Percentiles rank a stretch among this genome's conserved stretches.
Evolutionary conservation across 2,113 vertebrate species (phyloP).

Genomic region (Pomatorhinus ruficollis): DNA sequence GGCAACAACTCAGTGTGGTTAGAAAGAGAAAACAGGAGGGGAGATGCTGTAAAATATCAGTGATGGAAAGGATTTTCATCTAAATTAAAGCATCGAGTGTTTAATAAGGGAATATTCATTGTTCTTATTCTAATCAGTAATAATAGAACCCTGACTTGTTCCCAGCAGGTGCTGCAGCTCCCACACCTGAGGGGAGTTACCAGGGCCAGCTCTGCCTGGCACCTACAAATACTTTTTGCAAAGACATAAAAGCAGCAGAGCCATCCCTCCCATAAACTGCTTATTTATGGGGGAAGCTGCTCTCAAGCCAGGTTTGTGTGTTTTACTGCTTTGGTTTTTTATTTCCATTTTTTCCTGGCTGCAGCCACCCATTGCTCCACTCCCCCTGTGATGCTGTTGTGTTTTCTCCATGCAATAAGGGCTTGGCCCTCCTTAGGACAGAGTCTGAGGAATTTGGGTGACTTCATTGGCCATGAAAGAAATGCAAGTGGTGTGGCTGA

Average conservation of each 20-base stretch:
- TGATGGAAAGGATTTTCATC: not conserved
- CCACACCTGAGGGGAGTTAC: not conserved
- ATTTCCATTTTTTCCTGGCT: not conserved
- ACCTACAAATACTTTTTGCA: not conserved
- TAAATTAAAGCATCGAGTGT: not conserved
- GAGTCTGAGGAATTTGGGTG: not conserved
- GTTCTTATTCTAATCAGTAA: not conserved
- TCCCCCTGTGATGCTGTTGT: not conserved
- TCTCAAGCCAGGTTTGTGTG: rapidly evolving
- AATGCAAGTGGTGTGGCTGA: not conserved
- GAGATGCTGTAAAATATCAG: not conserved
- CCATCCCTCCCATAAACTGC: rapidly evolving
- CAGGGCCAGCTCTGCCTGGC: not conserved
- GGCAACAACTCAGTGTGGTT: not conserved
- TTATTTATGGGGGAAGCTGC: rapidly evolving
- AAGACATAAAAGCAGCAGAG: not conserved
- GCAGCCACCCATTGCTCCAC: not conserved
- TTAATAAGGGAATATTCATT: not conserved
- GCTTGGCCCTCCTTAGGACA: not conserved
- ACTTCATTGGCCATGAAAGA: not conserved
- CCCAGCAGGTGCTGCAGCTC: not conserved
- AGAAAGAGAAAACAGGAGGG: not conserved
- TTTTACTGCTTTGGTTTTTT: not conserved
- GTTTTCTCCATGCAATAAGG: not conserved
- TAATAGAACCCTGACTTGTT: not conserved